Conservation (phyloP, 2,113 vertebrate species). For the Misgurnus anguillicaudatus region DNA sequence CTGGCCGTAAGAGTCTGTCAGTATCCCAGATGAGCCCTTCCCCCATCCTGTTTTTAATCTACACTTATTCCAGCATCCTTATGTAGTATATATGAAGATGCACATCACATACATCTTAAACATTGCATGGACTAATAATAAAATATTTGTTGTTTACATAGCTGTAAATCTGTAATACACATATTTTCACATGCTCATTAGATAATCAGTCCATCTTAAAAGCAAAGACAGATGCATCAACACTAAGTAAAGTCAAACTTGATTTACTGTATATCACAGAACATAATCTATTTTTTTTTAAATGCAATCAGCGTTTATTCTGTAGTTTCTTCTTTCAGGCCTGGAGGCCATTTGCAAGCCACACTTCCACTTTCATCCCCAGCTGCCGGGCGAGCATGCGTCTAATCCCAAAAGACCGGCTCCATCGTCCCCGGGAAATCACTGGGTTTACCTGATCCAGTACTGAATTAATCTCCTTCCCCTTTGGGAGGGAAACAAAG, state of each 20-base stretch:
- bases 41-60: conserved; percentile 39
- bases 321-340: conserved; percentile 54
- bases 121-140: background rate
- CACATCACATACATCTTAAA: background rate
- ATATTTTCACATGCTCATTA: background rate
- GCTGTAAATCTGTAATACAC: background rate
- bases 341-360: conserved; percentile 54
- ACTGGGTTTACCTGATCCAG: conserved; percentile 67
- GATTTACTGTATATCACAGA: conserved; percentile 48
- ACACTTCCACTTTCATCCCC: conserved; percentile 53
- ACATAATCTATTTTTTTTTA: conserved; percentile 51
- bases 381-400: conserved; percentile 58
- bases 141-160: background rate
- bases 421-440: conserved; percentile 63
- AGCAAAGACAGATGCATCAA: conserved; percentile 35
- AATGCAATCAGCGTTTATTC: conserved; percentile 52
- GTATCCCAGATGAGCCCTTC: conserved; percentile 55
- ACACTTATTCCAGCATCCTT: conserved; percentile 36
- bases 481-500: conserved; percentile 62
- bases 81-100: background rate
- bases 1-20: conserved; percentile 58
- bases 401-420: conserved; percentile 63
- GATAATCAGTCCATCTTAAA: conserved; percentile 9
- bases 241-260: conserved; percentile 35
- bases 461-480: conserved; percentile 66